Evolutionary conservation across 2,888 invertebrate genomes (phyloP), one percentile per base, ranked within the genome.

Genomic region (Agonopterix arenella): DNA sequence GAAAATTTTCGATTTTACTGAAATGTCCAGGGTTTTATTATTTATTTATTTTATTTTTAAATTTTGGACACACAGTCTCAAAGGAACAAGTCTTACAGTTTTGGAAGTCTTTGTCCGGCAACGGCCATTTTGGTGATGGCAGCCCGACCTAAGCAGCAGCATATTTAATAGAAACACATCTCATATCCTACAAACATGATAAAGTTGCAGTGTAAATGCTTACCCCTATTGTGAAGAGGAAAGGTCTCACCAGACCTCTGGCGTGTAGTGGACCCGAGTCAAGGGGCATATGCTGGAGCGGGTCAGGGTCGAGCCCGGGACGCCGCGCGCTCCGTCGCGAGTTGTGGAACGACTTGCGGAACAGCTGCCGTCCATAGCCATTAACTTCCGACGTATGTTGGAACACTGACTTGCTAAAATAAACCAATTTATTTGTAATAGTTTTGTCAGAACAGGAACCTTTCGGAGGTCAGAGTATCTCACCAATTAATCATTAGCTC

Each of bases 151-250:
- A 28, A 28, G 28, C 5, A 5, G 28, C 28, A 28, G 5, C 28
- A 5, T 18, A 18, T 18, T 18, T 2, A 18, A 4, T 3, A 18
- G 18, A 18, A 18, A 18, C 18, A 18, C 13, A 2, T 2, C 2
- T 13, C 3, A 18, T 18, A 28, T 28, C 28, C 28, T 28, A 28
- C 28, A 28, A 28, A 13, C 8, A 41, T 44, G 16, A 38, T 36
- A 40, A 44, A 40, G 16, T 53, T 10, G 18, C 18, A 18, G 18
- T 28, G 28, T 28, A 28, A 28, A 7, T 52, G 66, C 89, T 85
- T 86, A 94, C 94, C 71, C 90, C 89, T 48, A 93, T 65, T 47
- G 93, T 92, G 71, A 94, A 94, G 44, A 90, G 72, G 46, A 94
- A 82, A 13, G 93, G 93, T 76, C 90, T 93, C 67, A 90, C 83